These are phyloP conservation scores for Pollenia angustigena DNA, from an alignment of 2,888 invertebrate species.

Conservation along the genomic window DNA sequence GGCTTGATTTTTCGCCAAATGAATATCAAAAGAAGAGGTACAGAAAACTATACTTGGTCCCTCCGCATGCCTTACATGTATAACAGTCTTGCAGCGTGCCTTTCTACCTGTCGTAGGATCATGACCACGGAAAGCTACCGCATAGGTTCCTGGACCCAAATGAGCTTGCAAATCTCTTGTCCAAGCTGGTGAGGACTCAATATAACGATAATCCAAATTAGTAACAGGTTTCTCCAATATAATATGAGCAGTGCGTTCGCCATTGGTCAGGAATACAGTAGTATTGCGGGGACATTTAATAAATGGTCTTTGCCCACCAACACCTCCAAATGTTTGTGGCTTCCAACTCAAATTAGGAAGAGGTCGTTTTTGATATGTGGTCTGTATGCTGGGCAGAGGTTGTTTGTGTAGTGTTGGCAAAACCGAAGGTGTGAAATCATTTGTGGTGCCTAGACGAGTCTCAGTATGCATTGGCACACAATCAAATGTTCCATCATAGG, in stretches of 20 bases:
- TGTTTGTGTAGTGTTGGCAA: conserved; percentile 40
- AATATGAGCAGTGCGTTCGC: conserved; percentile 80
- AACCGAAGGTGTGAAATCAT: conserved; percentile 53
- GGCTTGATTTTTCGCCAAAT: conserved; percentile 85
- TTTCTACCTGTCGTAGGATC: conserved; percentile 86
- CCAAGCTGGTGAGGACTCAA: conserved; percentile 87
- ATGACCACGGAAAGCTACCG: conserved; percentile 86
- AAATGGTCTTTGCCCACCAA: conserved; percentile 84
- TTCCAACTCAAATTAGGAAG: conserved; percentile 48
- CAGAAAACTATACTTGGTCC: conserved; percentile 86
- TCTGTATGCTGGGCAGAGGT: conserved; percentile 38
- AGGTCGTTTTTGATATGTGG: conserved; percentile 31
- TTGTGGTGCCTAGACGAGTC: conserved; percentile 40
- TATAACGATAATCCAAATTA: conserved; percentile 88
- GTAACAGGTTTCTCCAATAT: conserved; percentile 86
- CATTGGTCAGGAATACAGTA: conserved; percentile 85
- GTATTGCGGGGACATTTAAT: conserved; percentile 88
- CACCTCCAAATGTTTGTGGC: conserved; percentile 46
- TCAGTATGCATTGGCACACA: conserved; percentile 76
- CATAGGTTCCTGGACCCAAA: conserved; percentile 86
- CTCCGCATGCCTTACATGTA: conserved; percentile 86
- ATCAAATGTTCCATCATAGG: conserved; percentile 79
- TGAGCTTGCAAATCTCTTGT: conserved; percentile 86
- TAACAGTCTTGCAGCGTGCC: conserved; percentile 86
- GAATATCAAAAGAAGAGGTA: conserved; percentile 87